These are phyloP conservation scores for Aplidium turbinatum DNA, from an alignment of 23 tunicate species.

Conservation along the genomic window DNA sequence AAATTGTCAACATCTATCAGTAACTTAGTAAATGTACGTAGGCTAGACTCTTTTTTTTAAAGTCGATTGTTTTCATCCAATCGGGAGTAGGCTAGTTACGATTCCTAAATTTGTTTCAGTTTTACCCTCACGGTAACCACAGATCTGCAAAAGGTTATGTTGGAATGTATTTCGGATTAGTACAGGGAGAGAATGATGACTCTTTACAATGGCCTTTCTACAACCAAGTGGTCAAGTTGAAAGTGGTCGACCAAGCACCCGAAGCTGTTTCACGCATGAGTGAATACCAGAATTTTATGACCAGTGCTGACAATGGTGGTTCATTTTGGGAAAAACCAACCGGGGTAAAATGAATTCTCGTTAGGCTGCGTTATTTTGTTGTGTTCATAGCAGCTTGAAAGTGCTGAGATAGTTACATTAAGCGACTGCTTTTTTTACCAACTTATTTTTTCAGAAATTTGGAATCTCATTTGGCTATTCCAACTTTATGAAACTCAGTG, in stretches of 20 bases:
- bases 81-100: no score
- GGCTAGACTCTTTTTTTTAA: no score
- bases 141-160: constrained; percentile 61
- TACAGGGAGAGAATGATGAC: constrained; percentile 72
- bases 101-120: no score
- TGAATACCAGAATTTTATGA: constrained; percentile 45
- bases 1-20: no score
- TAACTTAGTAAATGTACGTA: no score
- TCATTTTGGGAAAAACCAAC: constrained; percentile 78
- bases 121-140: constrained; percentile 66
- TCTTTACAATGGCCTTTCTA: constrained; percentile 81
- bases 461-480: no score
- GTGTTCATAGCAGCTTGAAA: no score
- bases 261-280: constrained; percentile 60
- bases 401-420: no score
- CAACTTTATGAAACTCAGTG: constrained; percentile 65
- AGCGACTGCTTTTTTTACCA: no score
- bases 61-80: no score
- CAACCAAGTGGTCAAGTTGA: constrained; percentile 53
- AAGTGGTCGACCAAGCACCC: constrained; percentile 66
- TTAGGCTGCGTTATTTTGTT: no score
- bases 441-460: no score
- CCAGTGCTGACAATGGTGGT: constrained; percentile 45
- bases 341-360: constrained; percentile 16
- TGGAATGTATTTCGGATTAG: constrained; percentile 69